Percentiles rank a stretch among this genome's conserved stretches.
Evolutionary conservation across 2,888 invertebrate genomes (phyloP).

Genomic region (Hirudinaria manillensis): DNA sequence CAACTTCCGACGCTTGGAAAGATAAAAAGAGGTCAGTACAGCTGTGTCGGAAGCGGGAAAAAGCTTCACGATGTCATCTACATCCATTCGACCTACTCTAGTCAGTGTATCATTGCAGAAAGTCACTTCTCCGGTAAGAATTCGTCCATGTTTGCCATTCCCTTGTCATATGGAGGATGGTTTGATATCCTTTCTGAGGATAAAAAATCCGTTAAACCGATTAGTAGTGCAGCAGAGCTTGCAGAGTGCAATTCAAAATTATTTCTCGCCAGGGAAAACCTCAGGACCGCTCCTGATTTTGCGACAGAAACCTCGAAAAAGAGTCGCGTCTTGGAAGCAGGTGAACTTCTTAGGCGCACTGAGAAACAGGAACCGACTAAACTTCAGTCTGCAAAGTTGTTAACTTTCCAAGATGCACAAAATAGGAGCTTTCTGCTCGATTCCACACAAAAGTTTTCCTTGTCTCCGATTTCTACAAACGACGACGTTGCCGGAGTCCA

Average conservation of each 20-base stretch:
- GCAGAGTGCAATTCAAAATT: constrained; percentile 57
- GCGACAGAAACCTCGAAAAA: constrained; percentile 32
- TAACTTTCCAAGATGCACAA: constrained; percentile 61
- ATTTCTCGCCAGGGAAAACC: constrained; percentile 66
- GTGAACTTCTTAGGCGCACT: constrained; percentile 46
- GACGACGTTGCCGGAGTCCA: constrained; percentile 92
- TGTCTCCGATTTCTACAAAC: constrained; percentile 84
- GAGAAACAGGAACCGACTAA: background rate
- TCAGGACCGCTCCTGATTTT: constrained; percentile 29
- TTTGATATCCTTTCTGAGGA: constrained; percentile 91
- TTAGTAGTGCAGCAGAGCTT: constrained; percentile 79
- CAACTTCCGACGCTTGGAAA: constrained; percentile 80
- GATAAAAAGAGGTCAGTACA: constrained; percentile 87
- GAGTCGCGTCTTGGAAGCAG: constrained; percentile 44
- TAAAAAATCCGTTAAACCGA: constrained; percentile 80
- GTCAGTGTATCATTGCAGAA: constrained; percentile 64
- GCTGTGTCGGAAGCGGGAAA: constrained; percentile 75
- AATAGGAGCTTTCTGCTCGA: constrained; percentile 77
- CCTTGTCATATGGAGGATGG: constrained; percentile 81
- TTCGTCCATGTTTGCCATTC: constrained; percentile 67
- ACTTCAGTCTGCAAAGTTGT: no score
- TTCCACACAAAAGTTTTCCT: constrained; percentile 80
- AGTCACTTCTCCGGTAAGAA: constrained; percentile 54
- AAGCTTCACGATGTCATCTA: constrained; percentile 79
- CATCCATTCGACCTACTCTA: constrained; percentile 68